Base-by-base conservation (phyloP, 2,888 invertebrate species). In the Lydus trimaculatus region DNA sequence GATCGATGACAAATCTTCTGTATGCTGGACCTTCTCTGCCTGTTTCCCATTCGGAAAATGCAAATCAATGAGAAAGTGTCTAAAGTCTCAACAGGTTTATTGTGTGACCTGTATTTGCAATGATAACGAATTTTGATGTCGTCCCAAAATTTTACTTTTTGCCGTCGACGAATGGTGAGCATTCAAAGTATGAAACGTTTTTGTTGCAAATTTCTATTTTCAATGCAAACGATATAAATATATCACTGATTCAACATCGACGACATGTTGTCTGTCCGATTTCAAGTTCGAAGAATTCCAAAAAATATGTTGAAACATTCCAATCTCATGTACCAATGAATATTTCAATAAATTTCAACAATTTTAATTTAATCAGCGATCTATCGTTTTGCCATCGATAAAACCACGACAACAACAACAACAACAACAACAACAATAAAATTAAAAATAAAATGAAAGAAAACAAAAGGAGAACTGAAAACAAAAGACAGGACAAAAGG, bases 271-370 rank as follows among this genome's bases (percentile, higher is more conserved):
- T 31, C 31, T 58, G 28, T 31, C 13, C 28, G 52, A 31, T 62
- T 65, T 69, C 69, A 58, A 64, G 69, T 80, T 79, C 79, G 74
- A 73, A 69, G 79, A 79, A 79, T 77, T 73, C 73, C 73, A 74
- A 79, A 78, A 77, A 78, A 76, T 73, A 76, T 78, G 80, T 78
- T 70, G 66, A 66, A 66, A 72, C 79, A 83, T 83, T 83, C 82
- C 79, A 73, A 72, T 78, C 78, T 79, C 81, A 78, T 82, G 82
- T 83, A 78, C 76, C 80, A 78, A 84, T 84, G 84, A 83, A 84
- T 83, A 83, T 83, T 84, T 83, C 82, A 83, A 82, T 81, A 82
- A 81, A 83, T 84, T 82, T 81, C 79, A 75, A 74, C 78, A 73
- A 80, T 80, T 81, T 82, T 80, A 81, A 81, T 81, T 81, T 78